Evolutionary conservation across 2,888 invertebrate species (phyloP).

Genomic region (Philaethria dido): DNA sequence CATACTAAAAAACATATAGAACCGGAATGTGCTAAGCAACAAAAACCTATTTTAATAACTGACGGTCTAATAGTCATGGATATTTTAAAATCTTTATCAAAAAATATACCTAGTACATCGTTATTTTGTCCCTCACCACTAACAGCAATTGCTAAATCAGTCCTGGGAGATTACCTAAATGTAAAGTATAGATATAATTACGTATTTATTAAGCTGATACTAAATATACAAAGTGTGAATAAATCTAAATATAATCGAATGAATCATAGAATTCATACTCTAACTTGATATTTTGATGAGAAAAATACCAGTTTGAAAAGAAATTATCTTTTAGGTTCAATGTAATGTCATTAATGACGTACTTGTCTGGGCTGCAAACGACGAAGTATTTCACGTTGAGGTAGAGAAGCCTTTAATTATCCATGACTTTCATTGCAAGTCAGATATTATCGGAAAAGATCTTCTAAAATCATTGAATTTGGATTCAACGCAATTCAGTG

Average conservation of each 20-base stretch:
- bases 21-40: slow-evolving; percentile 34
- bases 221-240: neutral
- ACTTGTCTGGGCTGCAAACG: slow-evolving; percentile 69
- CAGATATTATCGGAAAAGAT: slow-evolving; percentile 55
- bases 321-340: slow-evolving; percentile 54
- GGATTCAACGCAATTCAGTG: slow-evolving; percentile 65
- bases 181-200: slow-evolving; percentile 46
- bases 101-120: slow-evolving; percentile 58
- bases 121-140: slow-evolving; percentile 64
- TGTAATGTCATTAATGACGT: slow-evolving; percentile 59
- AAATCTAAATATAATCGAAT: neutral
- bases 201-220: neutral
- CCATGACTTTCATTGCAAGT: slow-evolving; percentile 55
- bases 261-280: neutral
- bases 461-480: slow-evolving; percentile 53
- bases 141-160: slow-evolving; percentile 55
- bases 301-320: slow-evolving; percentile 11
- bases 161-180: slow-evolving; percentile 65
- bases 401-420: slow-evolving; percentile 61
- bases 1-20: slow-evolving; percentile 36
- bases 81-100: slow-evolving; percentile 60
- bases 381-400: slow-evolving; percentile 66
- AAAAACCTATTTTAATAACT: slow-evolving; percentile 62
- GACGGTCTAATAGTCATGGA: slow-evolving; percentile 69
- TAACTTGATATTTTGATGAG: neutral